These are phyloP conservation scores for Bombus balteatus DNA, from an alignment of 1,140 invertebrate genomes.

Conservation along the genomic window DNA sequence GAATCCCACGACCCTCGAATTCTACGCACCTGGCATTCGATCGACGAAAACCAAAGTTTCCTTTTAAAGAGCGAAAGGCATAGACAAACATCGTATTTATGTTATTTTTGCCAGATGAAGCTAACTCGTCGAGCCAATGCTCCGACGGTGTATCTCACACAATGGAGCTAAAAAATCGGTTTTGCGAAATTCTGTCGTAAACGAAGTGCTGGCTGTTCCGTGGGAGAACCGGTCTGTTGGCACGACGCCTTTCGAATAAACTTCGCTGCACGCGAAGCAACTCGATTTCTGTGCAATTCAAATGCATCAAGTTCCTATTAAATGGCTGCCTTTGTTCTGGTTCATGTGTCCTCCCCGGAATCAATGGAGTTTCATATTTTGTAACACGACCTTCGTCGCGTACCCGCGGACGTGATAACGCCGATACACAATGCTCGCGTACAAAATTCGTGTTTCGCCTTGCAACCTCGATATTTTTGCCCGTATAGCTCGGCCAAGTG, in stretches of 20 bases:
- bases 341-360: background rate
- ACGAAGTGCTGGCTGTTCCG: conserved; percentile 28
- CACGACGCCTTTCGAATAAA: conserved; percentile 57
- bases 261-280: conserved; percentile 23
- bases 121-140: background rate
- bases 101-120: background rate
- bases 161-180: conserved; percentile 24
- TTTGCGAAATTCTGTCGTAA: conserved; percentile 62
- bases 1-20: conserved; percentile 22
- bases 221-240: conserved; percentile 68
- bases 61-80: conserved; percentile 26
- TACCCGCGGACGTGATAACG: background rate
- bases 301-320: conserved; percentile 32
- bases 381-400: no score
- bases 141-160: background rate
- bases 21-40: conserved; percentile 41
- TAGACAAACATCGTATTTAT: background rate
- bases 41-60: conserved; percentile 30
- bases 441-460: background rate
- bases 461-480: background rate
- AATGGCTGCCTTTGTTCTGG: conserved; percentile 39
- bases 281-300: conserved; percentile 33
- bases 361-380: background rate
- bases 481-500: no score
- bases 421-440: background rate